phyloP scores from a whole-genome alignment of 2,797 vertebrate species.

The Nyctalus aviator region DNA sequence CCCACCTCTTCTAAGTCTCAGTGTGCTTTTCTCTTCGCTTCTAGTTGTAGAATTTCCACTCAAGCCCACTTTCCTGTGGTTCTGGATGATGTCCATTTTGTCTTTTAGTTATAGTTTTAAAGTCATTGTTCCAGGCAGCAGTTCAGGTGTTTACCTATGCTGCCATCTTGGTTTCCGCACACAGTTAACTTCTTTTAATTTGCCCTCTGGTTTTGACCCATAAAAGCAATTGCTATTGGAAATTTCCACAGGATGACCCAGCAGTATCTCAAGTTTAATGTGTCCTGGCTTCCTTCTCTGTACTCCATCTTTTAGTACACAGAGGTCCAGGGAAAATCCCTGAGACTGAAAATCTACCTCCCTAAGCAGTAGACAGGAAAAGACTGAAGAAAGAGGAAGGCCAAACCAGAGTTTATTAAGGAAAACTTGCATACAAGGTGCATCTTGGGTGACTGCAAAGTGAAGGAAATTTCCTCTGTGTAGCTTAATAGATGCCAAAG shows the following conservation, averaged over 20 bases:
- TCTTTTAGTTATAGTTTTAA: too few species aligned
- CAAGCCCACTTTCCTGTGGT: too few species aligned
- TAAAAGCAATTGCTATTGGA: neutral
- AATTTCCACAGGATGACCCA: neutral
- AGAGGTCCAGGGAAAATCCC: neutral
- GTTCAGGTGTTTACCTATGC: neutral
- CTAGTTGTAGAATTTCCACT: too few species aligned
- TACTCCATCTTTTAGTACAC: neutral
- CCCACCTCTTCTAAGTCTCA: too few species aligned
- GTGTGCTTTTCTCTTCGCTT: too few species aligned
- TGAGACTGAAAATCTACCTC: neutral
- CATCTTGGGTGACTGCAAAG: neutral
- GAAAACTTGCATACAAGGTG: neutral
- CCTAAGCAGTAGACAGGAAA: neutral
- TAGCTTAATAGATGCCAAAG: neutral
- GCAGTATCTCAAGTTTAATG: neutral
- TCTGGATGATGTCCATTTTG: too few species aligned
- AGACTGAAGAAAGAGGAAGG: neutral
- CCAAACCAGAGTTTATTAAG: neutral
- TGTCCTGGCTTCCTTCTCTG: neutral
- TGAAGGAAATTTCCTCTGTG: neutral
- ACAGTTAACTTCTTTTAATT: neutral
- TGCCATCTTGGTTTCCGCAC: too few species aligned
- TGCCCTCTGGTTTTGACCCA: neutral
- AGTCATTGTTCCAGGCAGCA: too few species aligned